phyloP scores from a whole-genome alignment of 2,113 vertebrate species.

The Carollia perspicillata region DNA sequence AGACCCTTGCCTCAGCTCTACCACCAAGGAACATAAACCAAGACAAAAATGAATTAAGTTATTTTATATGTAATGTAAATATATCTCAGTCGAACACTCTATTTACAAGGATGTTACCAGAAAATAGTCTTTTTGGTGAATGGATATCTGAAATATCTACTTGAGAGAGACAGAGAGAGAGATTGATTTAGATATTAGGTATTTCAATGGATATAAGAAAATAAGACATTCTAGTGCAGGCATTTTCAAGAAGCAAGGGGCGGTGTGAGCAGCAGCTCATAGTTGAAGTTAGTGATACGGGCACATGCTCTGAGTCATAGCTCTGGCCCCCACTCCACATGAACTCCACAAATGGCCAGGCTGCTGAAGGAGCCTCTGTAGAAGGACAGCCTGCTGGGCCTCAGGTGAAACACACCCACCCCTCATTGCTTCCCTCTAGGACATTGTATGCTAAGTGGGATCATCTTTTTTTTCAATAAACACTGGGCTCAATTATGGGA shows the following conservation, averaged over 20 bases:
- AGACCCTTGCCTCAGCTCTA: neutral
- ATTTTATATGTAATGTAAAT: neutral
- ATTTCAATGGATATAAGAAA: neutral
- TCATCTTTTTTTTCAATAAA: slow-evolving; percentile 14
- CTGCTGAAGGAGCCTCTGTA: neutral
- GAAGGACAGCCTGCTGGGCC: neutral
- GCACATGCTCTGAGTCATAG: neutral
- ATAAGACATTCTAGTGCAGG: neutral
- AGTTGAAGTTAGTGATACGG: neutral
- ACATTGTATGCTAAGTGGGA: neutral
- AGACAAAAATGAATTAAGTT: neutral
- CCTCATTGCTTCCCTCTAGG: slow-evolving; percentile 20
- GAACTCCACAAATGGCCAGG: neutral
- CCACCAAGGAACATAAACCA: neutral
- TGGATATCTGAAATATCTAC: neutral
- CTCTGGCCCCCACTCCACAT: neutral
- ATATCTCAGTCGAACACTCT: neutral
- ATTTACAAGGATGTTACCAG: neutral
- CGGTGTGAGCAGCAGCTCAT: neutral
- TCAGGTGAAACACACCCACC: slow-evolving; percentile 54
- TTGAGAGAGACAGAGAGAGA: neutral
- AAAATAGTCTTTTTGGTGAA: neutral
- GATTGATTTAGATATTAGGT: too few relatives aligned
- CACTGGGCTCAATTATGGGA: neutral
- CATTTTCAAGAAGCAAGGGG: neutral